Base-by-base conservation (phyloP, 2,888 invertebrate genomes). In the Pseudanteris insignis region DNA sequence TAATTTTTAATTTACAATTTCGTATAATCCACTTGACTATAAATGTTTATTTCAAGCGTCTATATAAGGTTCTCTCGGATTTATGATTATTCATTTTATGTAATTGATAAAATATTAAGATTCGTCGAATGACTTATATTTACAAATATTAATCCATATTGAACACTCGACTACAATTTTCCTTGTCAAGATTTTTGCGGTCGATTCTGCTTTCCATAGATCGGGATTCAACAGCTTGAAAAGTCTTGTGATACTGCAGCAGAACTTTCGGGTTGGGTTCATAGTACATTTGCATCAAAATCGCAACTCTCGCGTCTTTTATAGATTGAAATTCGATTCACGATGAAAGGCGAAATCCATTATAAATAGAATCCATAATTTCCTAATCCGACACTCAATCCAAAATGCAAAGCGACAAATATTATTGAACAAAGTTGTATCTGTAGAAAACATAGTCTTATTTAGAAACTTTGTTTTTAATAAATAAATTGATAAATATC, bases 311-410 rank as follows among this genome's bases (percentile, higher is more conserved):
- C 40, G 37, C 43, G 46, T 50, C 61, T 50, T 41, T 53, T 54
- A 36, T 48, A 54, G 48, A 60, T 64, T 57, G 55, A 59, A 64
- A 60, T 57, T 57, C 53, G 44, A 53, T 63, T 55, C 55, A 43
- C 36, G 55, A 59, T 55, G 51, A 63, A 50, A 25, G 28, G 43
- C 38, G 32, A 59, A 54, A 59, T 59, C 54, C 55, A 63, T 63
- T 48, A 58, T 40, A 63, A 63, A 59, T 63, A 34, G 46, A 51
- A 63, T 63, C 51, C 46, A 55, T 63, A 63, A 59, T 59, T 55
- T 63, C 47, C 51, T 54, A 59, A 26, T 37, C 13, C 54, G 36
- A 29, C 37, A 33, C 46, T 36, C 14, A 34, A 14, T 10, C 43
- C 13, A 25, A 25, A n/a, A 15, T 24, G 33, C 40, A 50, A 50